Conservation (phyloP, 2,797 vertebrate species). For the Pelobates cultripes region DNA sequence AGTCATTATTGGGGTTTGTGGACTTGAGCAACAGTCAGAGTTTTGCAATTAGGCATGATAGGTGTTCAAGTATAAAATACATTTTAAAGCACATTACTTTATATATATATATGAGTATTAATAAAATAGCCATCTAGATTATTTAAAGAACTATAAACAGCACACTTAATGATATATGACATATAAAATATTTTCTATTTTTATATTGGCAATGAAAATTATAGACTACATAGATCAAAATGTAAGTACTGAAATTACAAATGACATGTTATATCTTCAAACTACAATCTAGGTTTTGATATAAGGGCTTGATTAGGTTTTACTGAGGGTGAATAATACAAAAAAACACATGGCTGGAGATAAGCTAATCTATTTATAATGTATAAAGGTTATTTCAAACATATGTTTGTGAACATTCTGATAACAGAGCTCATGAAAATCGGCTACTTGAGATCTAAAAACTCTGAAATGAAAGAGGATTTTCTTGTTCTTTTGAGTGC, state of each 20-base stretch:
- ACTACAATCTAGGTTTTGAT: background rate
- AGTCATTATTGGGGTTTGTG: no score
- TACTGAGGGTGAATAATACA: background rate
- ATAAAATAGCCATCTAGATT: no score
- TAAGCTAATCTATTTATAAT: background rate
- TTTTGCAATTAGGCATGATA: no score
- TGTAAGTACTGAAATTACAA: background rate
- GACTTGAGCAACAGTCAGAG: no score
- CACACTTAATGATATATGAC: no score
- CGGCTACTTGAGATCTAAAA: background rate
- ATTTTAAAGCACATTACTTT: no score
- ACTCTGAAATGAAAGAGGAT: constrained; percentile 6
- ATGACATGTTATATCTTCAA: no score
- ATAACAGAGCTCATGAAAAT: background rate
- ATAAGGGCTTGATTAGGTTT: background rate
- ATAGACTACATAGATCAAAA: background rate
- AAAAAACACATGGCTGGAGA: background rate
- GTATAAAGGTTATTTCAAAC: constrained; percentile 11
- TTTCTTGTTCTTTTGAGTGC: constrained; percentile 32
- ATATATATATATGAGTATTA: no score
- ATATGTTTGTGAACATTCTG: constrained; percentile 16
- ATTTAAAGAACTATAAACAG: no score
- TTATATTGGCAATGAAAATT: background rate
- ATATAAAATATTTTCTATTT: no score
- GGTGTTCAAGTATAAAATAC: no score